phyloP scores from a whole-genome alignment of 1,140 invertebrate genomes.

The Drosophila willistoni region DNA sequence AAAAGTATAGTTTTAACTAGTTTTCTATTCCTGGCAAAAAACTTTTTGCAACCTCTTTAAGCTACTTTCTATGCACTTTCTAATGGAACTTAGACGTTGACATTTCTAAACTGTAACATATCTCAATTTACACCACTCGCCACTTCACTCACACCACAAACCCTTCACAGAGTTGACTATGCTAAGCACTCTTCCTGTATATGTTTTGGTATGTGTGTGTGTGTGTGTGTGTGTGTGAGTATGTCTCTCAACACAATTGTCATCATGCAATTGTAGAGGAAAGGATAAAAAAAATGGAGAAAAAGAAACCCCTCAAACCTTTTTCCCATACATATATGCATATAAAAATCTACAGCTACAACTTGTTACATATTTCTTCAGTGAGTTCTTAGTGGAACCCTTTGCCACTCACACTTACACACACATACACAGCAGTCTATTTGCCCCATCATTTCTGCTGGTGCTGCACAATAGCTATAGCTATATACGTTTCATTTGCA shows the following conservation, averaged over 20 bases:
- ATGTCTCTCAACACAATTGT: slow-evolving; percentile 46
- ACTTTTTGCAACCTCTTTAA: background rate
- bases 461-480: slow-evolving; percentile 13
- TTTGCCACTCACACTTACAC: background rate
- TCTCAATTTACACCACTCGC: background rate
- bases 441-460: background rate
- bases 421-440: too few species aligned
- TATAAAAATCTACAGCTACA: slow-evolving; percentile 57
- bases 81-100: slow-evolving; percentile 57
- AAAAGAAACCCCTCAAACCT: slow-evolving; percentile 23
- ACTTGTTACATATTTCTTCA: slow-evolving; percentile 66
- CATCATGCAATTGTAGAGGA: slow-evolving; percentile 42
- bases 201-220: background rate
- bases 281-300: slow-evolving; percentile 21
- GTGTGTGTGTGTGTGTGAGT: background rate
- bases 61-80: slow-evolving; percentile 53
- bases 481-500: slow-evolving; percentile 59
- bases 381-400: slow-evolving; percentile 34
- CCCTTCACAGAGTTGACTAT: slow-evolving; percentile 21
- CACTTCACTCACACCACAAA: background rate
- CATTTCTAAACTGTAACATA: slow-evolving; percentile 48
- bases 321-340: slow-evolving; percentile 31
- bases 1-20: background rate
- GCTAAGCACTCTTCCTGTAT: slow-evolving; percentile 25
- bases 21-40: background rate